Conservation (phyloP, 2,797 vertebrate species). For the Coendou prehensilis region DNA sequence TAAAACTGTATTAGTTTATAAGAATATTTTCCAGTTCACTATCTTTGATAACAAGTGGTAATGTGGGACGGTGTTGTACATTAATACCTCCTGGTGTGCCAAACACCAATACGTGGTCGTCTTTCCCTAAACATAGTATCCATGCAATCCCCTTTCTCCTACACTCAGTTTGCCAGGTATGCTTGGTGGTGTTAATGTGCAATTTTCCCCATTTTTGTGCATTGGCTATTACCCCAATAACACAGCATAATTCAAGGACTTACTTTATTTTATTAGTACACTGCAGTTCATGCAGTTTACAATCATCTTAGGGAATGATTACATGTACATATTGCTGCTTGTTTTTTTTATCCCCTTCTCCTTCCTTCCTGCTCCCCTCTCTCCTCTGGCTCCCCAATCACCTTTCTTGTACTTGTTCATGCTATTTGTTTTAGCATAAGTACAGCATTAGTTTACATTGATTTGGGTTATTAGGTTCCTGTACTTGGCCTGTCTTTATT, state of each 20-base stretch:
- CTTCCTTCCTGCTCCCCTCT: not conserved
- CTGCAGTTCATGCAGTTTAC: not conserved
- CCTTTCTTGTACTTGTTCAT: not conserved
- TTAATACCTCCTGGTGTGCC: not conserved
- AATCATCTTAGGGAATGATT: not conserved
- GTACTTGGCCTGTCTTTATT: not conserved
- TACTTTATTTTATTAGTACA: not conserved
- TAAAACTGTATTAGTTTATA: not conserved
- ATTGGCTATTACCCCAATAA: not conserved
- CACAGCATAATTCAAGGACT: not conserved
- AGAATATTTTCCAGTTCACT: not conserved
- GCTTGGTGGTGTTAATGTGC: not conserved
- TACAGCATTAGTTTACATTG: not conserved
- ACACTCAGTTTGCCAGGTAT: not conserved
- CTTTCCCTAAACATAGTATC: not conserved
- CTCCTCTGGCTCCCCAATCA: not conserved
- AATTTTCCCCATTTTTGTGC: not conserved
- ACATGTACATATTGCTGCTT: not conserved
- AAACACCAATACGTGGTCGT: slow-evolving; percentile 6
- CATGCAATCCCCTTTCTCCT: not conserved
- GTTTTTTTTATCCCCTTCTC: too few species aligned
- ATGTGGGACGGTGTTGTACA: not conserved
- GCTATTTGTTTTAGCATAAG: not conserved
- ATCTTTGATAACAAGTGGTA: not conserved
- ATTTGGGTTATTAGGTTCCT: not conserved